Base-by-base conservation (phyloP, 2,888 invertebrate genomes). In the Parnassius smintheus region DNA sequence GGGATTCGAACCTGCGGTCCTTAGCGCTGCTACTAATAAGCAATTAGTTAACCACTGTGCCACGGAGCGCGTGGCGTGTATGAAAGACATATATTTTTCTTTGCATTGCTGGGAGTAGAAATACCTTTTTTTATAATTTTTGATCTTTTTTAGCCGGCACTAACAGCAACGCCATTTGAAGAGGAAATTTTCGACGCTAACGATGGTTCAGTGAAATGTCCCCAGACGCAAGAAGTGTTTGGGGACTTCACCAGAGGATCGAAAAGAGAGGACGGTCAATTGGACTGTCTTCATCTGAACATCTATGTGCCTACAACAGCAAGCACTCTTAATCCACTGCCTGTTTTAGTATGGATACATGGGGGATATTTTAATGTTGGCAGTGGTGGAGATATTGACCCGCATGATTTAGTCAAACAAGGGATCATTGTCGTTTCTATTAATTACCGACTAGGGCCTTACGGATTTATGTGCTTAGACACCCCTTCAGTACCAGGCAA, bases 251-350 rank as follows among this genome's bases (percentile, higher is more conserved):
- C 67, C 1, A 61, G 68, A 50, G 69, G 61, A 66, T 68, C 44
- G 45, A 65, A 66, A 42, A 61, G 85, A 83, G 49, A 69, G 66
- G 44, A 64, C n/a, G 70, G 88, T 61, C 71, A 76, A 53, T 83
- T 93, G 64, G 93, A 94, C 75, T 96, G 95, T 66, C 89, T 96
- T 0, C 93, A 92, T 64, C 75, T 96, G 8, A 96, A 95, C 75
- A 93, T 96, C 0, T 89, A 82, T 65, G 86, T 88, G 3, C 91
- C 91, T 7, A 78, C 75, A 46, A 66, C 70, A 61, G 90, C 91
- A 2, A 83, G 83, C 59, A 74, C 79, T 3, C 72, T 66, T 12
- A 86, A 80, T 63, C 89, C 87, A 3, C 65, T 90, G 45, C 90
- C 91, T 18, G 91, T 91, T 1, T 64, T 91, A 51, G 83, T 89